Evolutionary conservation across 2,888 invertebrate genomes (phyloP).

Genomic region (Geophilus truncorum): DNA sequence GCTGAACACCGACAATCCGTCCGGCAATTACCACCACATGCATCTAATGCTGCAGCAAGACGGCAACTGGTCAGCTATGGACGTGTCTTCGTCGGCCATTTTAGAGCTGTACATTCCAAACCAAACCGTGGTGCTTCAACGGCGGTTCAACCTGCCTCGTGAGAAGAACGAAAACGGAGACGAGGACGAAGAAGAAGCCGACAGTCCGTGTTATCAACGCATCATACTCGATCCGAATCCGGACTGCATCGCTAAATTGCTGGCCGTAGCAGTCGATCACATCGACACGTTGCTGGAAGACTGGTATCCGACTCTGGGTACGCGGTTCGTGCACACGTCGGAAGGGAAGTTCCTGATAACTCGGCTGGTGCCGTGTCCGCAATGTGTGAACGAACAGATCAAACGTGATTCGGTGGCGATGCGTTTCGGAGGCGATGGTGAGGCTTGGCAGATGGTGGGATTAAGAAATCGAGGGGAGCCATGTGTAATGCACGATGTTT

Average conservation of each 20-base stretch:
- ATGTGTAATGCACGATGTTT: slow-evolving; percentile 36
- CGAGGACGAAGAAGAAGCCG: slow-evolving; percentile 45
- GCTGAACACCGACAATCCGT: slow-evolving; percentile 38
- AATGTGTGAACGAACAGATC: slow-evolving; percentile 59
- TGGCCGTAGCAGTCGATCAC: slow-evolving; percentile 88
- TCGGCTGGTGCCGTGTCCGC: slow-evolving; percentile 84
- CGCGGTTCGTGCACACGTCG: slow-evolving; percentile 94
- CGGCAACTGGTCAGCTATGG: slow-evolving; percentile 78
- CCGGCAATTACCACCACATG: slow-evolving; percentile 53
- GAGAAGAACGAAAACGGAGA: slow-evolving; percentile 40
- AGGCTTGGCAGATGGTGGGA: slow-evolving; percentile 39
- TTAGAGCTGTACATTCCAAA: slow-evolving; percentile 80
- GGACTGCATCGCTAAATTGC: slow-evolving; percentile 71
- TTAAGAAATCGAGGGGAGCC: slow-evolving; percentile 36
- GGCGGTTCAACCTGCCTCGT: slow-evolving; percentile 42
- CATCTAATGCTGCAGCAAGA: slow-evolving; percentile 62
- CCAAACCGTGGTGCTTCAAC: slow-evolving; percentile 58
- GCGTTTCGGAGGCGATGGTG: slow-evolving; percentile 38
- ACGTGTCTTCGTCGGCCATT: slow-evolving; percentile 71
- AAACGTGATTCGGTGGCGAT: slow-evolving; percentile 59
- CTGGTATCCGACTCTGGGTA: slow-evolving; percentile 96
- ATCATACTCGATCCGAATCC: slow-evolving; percentile 71
- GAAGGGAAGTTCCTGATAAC: slow-evolving; percentile 93
- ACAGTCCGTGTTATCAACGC: slow-evolving; percentile 40
- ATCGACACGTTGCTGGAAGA: slow-evolving; percentile 94